A percentile compares a stretch with the other conserved stretches of the same genome.
Conservation (phyloP, 2,888 invertebrate species). For the Merodon equestris region DNA sequence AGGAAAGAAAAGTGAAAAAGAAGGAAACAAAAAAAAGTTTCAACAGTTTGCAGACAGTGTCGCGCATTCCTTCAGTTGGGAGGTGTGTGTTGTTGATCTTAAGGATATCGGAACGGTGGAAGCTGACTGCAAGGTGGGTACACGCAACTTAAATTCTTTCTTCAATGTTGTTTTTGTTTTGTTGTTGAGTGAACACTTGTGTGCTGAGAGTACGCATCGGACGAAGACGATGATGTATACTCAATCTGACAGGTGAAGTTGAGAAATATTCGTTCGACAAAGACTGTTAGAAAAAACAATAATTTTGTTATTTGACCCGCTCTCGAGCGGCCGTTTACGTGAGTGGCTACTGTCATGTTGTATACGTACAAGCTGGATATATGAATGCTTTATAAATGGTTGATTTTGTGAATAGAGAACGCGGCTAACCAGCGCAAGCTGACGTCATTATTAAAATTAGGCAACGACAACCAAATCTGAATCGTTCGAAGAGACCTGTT, state of each 20-base stretch:
- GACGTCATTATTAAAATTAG: constrained; percentile 68
- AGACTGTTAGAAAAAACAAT: no score
- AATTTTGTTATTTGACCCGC: no score
- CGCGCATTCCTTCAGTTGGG: constrained; percentile 57
- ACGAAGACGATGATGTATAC: neutral
- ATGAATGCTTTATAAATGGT: constrained; percentile 20
- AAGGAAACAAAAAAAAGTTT: constrained; percentile 38
- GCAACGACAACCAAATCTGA: constrained; percentile 19
- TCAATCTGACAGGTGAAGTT: constrained; percentile 24
- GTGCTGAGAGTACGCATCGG: no score
- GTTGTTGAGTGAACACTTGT: no score
- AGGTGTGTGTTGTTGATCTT: constrained; percentile 9
- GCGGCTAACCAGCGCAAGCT: constrained; percentile 46
- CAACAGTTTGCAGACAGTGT: constrained; percentile 50
- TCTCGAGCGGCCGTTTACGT: no score
- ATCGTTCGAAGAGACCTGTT: no score
- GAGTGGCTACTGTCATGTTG: no score
- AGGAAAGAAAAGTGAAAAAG: no score
- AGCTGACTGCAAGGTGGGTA: constrained; percentile 28
- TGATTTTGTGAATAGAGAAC: constrained; percentile 10
- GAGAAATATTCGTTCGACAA: no score
- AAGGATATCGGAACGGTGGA: constrained; percentile 47
- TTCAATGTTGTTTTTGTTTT: no score
- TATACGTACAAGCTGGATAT: no score
- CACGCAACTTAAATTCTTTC: neutral